Percentiles rank a stretch among this genome's conserved stretches.
phyloP scores from a whole-genome alignment of 2,888 invertebrate species.

The Petrolisthes cinctipes region DNA sequence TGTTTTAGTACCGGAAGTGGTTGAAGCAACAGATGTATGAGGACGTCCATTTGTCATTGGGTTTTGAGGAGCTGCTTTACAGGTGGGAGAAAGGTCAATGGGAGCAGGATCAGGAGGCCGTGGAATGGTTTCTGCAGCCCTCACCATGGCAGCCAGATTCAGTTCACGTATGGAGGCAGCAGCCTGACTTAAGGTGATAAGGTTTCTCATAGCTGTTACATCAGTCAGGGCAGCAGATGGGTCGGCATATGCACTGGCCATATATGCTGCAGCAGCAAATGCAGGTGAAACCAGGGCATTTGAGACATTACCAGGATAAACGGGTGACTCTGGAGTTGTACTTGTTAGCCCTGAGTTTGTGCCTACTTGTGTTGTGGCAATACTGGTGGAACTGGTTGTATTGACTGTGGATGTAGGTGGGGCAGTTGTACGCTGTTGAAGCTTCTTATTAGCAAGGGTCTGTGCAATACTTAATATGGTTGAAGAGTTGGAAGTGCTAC shows the following conservation, averaged over 20 bases:
- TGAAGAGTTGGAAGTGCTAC: conserved; percentile 43
- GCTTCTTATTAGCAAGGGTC: conserved; percentile 66
- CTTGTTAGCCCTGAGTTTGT: conserved; percentile 8
- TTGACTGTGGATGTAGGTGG: conserved; percentile 13
- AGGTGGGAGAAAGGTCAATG: conserved; percentile 58
- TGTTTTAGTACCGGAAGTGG: conserved; percentile 19
- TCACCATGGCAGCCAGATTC: conserved; percentile 67
- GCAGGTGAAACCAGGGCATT: conserved; percentile 31
- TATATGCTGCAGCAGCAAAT: conserved; percentile 40
- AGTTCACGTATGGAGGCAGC: conserved; percentile 68
- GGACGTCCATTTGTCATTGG: conserved; percentile 45
- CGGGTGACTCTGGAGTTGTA: neutral
- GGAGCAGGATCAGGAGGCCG: conserved; percentile 46
- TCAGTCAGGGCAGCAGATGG: conserved; percentile 28
- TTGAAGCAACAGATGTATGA: conserved; percentile 26
- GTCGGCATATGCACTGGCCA: conserved; percentile 39
- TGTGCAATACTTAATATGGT: conserved; percentile 66
- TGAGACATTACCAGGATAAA: conserved; percentile 27
- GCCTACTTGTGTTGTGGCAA: conserved; percentile 22
- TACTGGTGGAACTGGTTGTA: conserved; percentile 11
- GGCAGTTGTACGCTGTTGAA: conserved; percentile 51
- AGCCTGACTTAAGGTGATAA: conserved; percentile 73
- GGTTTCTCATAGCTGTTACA: conserved; percentile 71
- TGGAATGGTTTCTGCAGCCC: conserved; percentile 59
- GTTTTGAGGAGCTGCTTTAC: conserved; percentile 52